Base-by-base conservation (phyloP, 2,797 vertebrate genomes). In the Anolis apletophallus region DNA sequence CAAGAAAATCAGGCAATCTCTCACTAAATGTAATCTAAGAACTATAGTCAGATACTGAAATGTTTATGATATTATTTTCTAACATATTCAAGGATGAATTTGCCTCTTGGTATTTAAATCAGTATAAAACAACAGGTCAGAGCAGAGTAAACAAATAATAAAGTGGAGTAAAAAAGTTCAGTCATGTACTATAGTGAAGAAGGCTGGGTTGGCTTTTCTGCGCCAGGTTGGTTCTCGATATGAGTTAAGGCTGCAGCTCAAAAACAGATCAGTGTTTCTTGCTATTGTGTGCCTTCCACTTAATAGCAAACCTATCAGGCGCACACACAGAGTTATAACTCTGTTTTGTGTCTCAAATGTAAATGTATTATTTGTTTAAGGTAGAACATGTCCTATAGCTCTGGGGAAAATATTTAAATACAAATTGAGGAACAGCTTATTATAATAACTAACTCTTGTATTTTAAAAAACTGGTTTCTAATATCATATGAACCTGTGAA, bases 401-500 rank as follows among this genome's bases (percentile, higher is more conserved):
- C 55, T 61, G 36, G 11, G 9, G 40, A 36, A 76, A 69, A 59
- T 40, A 21, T 68, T 84, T 64, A 54, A 80, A 57, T 84, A 34
- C 21, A 36, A 52, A 36, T 16, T 21, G 32, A 40, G 46, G 71
- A 81, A 34, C 40, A 61, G 17, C 26, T 54, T 77, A 76, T n/a
- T 54, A 64, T 69, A 61, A 85, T 61, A 76, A 52, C 16, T 3
- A 46, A 40, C 36, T 3, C n/a, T n/a, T n/a, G n/a, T n/a, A n/a
- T n/a, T 14, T 61, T 40, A 17, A 21, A 77, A 4, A 32, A 36
- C 64, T 71, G 52, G 61, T 40, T 36, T 81, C 34, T 23, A 64
- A 73, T n/a, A 80, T 34, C 16, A 29, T 12, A 40, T 61, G 57
- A 84, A 67, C 86, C 50, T 54, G 78, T 80, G 57, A 73, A 74